phyloP scores from a whole-genome alignment of 2,113 vertebrate species.

The Campylomormyrus numenius region DNA sequence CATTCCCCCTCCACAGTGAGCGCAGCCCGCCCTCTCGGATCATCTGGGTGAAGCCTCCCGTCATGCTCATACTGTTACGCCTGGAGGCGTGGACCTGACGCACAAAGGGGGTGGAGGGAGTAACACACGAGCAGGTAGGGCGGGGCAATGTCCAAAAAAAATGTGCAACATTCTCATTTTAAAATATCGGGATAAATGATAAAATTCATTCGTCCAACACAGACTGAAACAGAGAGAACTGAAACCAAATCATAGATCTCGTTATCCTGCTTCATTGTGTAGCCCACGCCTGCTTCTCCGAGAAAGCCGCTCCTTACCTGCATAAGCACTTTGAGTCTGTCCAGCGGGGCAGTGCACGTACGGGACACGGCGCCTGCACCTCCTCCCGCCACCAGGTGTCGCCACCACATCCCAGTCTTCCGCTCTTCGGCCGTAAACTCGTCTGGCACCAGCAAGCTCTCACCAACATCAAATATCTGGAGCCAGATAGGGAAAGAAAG shows the following conservation, averaged over 20 bases:
- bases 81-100: conserved; percentile 83
- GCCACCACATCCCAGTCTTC: conserved; percentile 91
- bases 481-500: background rate
- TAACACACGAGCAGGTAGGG: background rate
- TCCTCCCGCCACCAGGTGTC: conserved; percentile 90
- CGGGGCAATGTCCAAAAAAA: background rate
- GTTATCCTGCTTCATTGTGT: background rate
- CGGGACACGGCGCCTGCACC: conserved; percentile 87
- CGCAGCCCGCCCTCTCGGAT: conserved; percentile 78
- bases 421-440: conserved; percentile 94
- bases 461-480: conserved; percentile 93
- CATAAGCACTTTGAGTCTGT: conserved; percentile 93
- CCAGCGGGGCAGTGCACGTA: conserved; percentile 88
- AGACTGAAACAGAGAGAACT: background rate
- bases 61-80: conserved; percentile 82
- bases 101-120: background rate
- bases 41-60: conserved; percentile 84
- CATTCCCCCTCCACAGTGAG: conserved; percentile 89
- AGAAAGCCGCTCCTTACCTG: conserved; percentile 64
- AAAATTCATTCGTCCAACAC: background rate
- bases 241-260: background rate
- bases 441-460: conserved; percentile 85
- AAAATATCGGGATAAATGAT: background rate
- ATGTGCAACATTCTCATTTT: background rate
- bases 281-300: background rate